Evolutionary conservation across 2,888 invertebrate species (phyloP).

Genomic region (Trachelus iudaicus): DNA sequence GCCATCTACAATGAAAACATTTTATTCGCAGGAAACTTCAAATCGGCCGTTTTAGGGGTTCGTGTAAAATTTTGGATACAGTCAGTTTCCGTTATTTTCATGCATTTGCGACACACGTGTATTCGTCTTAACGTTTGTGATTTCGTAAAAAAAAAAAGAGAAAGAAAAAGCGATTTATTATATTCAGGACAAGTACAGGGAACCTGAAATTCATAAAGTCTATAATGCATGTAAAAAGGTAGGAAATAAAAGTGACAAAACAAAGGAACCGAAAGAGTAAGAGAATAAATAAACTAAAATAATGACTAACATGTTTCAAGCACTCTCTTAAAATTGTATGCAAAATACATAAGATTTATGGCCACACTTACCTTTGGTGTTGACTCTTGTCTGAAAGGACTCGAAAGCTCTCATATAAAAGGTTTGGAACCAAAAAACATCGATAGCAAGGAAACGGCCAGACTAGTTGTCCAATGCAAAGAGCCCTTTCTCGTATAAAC

Average conservation of each 20-base stretch:
- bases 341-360: background rate
- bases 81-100: background rate
- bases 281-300: background rate
- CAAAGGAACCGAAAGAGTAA: background rate
- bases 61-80: too few relatives aligned
- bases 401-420: background rate
- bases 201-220: too few relatives aligned
- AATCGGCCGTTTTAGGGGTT: background rate
- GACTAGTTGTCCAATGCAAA: background rate
- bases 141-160: background rate
- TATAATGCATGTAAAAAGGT: background rate
- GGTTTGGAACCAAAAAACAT: background rate
- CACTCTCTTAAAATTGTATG: background rate
- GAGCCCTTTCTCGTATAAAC: background rate
- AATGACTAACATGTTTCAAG: background rate
- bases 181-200: too few relatives aligned
- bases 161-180: slow-evolving; percentile 8
- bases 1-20: background rate
- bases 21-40: background rate
- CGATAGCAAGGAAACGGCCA: background rate
- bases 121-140: background rate
- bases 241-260: background rate
- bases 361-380: background rate
- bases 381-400: background rate
- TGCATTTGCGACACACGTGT: background rate